Evolutionary conservation across 2,888 invertebrate genomes (phyloP).

Genomic region (Congeria kusceri): DNA sequence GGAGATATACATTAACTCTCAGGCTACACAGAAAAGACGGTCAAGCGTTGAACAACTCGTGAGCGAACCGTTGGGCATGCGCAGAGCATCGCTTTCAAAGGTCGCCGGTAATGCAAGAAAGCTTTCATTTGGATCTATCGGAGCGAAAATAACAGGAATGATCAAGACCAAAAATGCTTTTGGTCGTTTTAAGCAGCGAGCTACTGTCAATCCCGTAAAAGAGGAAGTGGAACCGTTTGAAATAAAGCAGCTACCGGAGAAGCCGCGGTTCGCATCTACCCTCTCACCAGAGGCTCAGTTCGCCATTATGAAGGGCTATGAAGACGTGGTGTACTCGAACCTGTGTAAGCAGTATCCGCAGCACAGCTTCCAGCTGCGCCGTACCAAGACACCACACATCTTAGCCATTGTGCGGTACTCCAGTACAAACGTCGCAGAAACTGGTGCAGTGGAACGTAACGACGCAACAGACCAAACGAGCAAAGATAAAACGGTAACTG

Average conservation of each 20-base stretch:
- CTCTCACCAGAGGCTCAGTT: constrained; percentile 83
- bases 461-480: neutral
- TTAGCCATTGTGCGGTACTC: constrained; percentile 22
- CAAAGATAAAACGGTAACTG: neutral
- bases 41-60: constrained; percentile 12
- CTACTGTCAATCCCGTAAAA: constrained; percentile 32
- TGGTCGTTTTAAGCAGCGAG: constrained; percentile 33
- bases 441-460: no score
- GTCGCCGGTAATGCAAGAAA: constrained; percentile 9
- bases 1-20: no score
- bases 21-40: neutral
- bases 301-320: constrained; percentile 83
- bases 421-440: neutral
- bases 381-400: constrained; percentile 71
- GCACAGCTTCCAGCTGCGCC: constrained; percentile 58
- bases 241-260: constrained; percentile 74
- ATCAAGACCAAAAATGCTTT: constrained; percentile 65
- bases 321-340: constrained; percentile 77
- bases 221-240: constrained; percentile 37
- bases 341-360: constrained; percentile 70
- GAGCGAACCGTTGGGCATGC: neutral
- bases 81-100: constrained; percentile 10
- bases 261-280: constrained; percentile 80
- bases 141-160: constrained; percentile 61
- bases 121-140: constrained; percentile 56